Percentiles rank a stretch among this genome's conserved stretches.
Conservation (phyloP, 2,888 invertebrate species). For the Euproctis similis region DNA sequence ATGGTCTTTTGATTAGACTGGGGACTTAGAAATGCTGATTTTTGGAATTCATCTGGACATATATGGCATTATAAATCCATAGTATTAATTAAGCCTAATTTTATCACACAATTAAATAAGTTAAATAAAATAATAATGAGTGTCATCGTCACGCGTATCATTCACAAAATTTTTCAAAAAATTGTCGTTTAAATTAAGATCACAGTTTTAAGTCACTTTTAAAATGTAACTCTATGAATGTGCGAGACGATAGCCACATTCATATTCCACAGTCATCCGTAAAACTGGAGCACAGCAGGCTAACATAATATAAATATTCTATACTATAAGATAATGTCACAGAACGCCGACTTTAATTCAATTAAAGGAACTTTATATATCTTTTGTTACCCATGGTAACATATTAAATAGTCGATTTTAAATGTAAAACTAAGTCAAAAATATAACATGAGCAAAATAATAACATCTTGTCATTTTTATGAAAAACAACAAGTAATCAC, state of each 20-base stretch:
- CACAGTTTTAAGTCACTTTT: constrained; percentile 74
- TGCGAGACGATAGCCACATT: constrained; percentile 56
- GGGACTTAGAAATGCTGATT: constrained; percentile 61
- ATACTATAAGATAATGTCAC: constrained; percentile 49
- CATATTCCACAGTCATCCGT: constrained; percentile 74
- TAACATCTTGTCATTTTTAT: constrained; percentile 16
- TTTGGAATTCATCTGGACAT: constrained; percentile 58
- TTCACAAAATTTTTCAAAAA: constrained; percentile 67
- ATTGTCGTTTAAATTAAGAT: constrained; percentile 73
- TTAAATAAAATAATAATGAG: constrained; percentile 51
- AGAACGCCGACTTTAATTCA: constrained; percentile 43
- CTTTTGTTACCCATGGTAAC: constrained; percentile 27
- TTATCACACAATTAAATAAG: constrained; percentile 69
- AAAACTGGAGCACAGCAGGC: constrained; percentile 53
- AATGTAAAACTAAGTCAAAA: constrained; percentile 27
- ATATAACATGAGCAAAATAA: constrained; percentile 26
- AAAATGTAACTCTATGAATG: constrained; percentile 66
- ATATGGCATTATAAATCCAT: constrained; percentile 62
- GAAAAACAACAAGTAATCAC: constrained; percentile 19
- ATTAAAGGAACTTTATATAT: constrained; percentile 23
- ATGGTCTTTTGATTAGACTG: constrained; percentile 31
- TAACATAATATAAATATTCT: constrained; percentile 28
- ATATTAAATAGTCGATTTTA: constrained; percentile 24
- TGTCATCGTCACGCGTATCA: constrained; percentile 52
- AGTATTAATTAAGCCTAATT: constrained; percentile 58